Percentiles rank a stretch among this genome's conserved stretches.
These are phyloP conservation scores for Haemorhous mexicanus DNA, from an alignment of 2,113 vertebrate genomes.

Conservation along the genomic window DNA sequence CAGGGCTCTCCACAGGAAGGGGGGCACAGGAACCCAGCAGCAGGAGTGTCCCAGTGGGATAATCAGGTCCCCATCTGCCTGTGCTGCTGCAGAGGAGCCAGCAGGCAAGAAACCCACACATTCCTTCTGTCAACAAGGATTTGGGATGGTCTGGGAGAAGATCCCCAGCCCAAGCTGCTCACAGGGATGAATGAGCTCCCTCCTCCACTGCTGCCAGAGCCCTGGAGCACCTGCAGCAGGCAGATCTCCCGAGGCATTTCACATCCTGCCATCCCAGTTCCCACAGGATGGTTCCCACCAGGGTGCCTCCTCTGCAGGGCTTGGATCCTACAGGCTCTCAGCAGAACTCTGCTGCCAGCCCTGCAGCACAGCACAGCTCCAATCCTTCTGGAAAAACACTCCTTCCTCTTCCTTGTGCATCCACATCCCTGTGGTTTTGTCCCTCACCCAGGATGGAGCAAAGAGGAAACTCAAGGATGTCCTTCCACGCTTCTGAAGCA, in stretches of 20 bases:
- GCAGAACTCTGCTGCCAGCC: background rate
- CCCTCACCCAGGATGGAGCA: background rate
- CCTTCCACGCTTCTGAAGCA: background rate
- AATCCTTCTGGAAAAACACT: rapidly evolving
- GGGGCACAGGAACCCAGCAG: background rate
- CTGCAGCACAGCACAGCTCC: background rate
- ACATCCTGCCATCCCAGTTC: background rate
- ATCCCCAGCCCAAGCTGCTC: background rate
- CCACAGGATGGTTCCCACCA: background rate
- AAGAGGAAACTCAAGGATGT: background rate
- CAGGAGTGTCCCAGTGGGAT: background rate
- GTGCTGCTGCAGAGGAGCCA: background rate
- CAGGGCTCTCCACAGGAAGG: background rate
- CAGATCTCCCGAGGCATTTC: background rate
- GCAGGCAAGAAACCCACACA: background rate
- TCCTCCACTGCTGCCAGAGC: background rate
- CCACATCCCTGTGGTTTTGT: rapidly evolving
- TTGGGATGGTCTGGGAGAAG: background rate
- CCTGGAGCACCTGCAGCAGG: background rate
- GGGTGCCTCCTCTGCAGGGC: background rate
- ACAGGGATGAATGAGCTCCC: too few species aligned
- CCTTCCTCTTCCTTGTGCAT: background rate
- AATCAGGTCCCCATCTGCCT: background rate
- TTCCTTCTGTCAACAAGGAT: conserved; percentile 38
- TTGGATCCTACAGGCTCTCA: background rate